Conservation (phyloP, 2,888 invertebrate genomes). For the Drosophila flavopinicola region DNA sequence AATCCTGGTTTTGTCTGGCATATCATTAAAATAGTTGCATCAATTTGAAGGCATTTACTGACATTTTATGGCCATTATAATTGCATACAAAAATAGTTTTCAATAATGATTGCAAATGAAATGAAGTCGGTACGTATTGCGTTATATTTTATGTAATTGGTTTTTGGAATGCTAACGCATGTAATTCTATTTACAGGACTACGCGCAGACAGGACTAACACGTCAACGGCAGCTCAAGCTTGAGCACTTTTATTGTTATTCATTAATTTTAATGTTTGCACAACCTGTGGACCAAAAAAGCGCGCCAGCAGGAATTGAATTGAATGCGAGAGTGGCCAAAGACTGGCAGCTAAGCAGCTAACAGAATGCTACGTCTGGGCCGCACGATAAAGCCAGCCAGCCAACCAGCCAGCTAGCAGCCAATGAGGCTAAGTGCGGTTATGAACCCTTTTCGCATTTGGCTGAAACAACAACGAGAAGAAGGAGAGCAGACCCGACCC, state of each 20-base stretch:
- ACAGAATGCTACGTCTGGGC: conserved; percentile 64
- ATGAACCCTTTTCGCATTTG: conserved; percentile 78
- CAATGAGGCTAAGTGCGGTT: conserved; percentile 79
- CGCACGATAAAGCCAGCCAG: conserved; percentile 64
- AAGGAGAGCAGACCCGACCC: no score
- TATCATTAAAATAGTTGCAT: conserved; percentile 59
- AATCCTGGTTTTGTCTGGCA: conserved; percentile 9
- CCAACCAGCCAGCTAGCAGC: no score
- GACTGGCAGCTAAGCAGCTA: conserved; percentile 45
- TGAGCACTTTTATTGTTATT: conserved; percentile 77
- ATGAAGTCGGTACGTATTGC: background rate
- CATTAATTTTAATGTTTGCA: conserved; percentile 83
- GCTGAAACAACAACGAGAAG: conserved; percentile 52
- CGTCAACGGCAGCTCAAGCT: conserved; percentile 30
- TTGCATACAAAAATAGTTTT: conserved; percentile 40
- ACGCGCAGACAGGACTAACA: conserved; percentile 6
- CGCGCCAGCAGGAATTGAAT: conserved; percentile 64
- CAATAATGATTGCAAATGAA: background rate
- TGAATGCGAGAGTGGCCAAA: conserved; percentile 70
- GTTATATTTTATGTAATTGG: background rate
- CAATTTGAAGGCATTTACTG: conserved; percentile 40
- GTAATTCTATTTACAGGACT: background rate
- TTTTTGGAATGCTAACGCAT: background rate
- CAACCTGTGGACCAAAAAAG: conserved; percentile 53
- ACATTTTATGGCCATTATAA: conserved; percentile 46